Base-by-base conservation (phyloP, 1,140 invertebrate genomes). In the Drosophila willistoni region DNA sequence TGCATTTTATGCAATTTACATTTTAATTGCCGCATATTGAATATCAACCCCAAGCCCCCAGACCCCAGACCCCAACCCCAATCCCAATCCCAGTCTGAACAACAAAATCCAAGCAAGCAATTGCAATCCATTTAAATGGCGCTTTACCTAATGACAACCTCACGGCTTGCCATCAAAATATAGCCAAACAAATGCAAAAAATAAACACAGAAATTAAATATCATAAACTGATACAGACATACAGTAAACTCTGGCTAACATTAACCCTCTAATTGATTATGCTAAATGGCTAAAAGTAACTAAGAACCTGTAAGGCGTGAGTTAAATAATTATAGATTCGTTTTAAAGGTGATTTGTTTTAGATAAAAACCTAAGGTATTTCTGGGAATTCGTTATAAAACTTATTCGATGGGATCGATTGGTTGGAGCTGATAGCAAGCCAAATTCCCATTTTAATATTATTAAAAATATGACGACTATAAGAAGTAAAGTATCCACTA, bases 1-100 rank as follows among this genome's bases (percentile, higher is more conserved):
- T 65, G 84, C 77, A 83, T 83, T 86, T 77, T 72, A 69, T 83
- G 70, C 79, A 82, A 86, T 87, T 87, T 83, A 87, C 83, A 87
- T 89, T 89, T 87, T 87, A 87, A 87, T 87, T 87, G 84, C 82
- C 74, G 75, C 71, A 73, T 82, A 76, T 69, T 66, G 65, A 74
- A 69, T 76, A 80, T 72, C 69, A 33, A 51, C 44, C 68, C 61
- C 73, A 41, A 41, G 68, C 19, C 44, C 44, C 17, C 44, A 34
- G 14, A 14, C 42, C 14, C 14, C 42, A 9, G 0, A 6, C 14
- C 42, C 14, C 42, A 19, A 47, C 17, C 17, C 42, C 33, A 10
- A 36, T 2, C 44, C 44, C 44, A 39, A 39, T 2, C 44, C 17
- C 2, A 51, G 44, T 10, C 19, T 10, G 17, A 22, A 51, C 44